These are phyloP conservation scores for Parnassius smintheus DNA, from an alignment of 2,888 invertebrate genomes.

Conservation along the genomic window DNA sequence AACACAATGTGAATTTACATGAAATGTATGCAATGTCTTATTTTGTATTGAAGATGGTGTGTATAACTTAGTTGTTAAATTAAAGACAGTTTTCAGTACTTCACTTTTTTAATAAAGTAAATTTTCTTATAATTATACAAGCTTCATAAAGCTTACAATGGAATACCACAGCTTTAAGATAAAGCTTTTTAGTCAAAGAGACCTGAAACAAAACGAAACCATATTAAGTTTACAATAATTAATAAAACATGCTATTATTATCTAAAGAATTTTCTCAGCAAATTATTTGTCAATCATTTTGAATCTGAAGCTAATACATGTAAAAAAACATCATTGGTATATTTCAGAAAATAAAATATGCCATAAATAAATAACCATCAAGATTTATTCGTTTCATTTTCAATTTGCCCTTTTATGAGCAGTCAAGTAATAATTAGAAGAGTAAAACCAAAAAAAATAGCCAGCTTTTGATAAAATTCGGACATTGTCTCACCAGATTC, in stretches of 20 bases:
- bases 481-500: too few species aligned
- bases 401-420: too few species aligned
- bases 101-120: constrained; percentile 63
- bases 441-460: too few species aligned
- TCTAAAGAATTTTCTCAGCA: constrained; percentile 46
- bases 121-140: constrained; percentile 72
- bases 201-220: constrained; percentile 81
- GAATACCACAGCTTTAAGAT: constrained; percentile 66
- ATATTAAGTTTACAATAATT: constrained; percentile 22
- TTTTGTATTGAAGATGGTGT: too few species aligned
- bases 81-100: constrained; percentile 36
- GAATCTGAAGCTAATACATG: constrained; percentile 83
- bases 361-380: too few species aligned
- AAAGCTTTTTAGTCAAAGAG: constrained; percentile 86
- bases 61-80: constrained; percentile 15
- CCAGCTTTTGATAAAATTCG: too few species aligned
- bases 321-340: constrained; percentile 73
- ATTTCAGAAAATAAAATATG: background rate
- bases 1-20: too few species aligned
- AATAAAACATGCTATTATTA: background rate
- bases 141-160: constrained; percentile 71
- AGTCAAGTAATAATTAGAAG: too few species aligned
- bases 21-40: too few species aligned
- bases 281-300: constrained; percentile 54
- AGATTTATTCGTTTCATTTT: too few species aligned